Base-by-base conservation (phyloP, 2,888 invertebrate species). In the Timandra comae region DNA sequence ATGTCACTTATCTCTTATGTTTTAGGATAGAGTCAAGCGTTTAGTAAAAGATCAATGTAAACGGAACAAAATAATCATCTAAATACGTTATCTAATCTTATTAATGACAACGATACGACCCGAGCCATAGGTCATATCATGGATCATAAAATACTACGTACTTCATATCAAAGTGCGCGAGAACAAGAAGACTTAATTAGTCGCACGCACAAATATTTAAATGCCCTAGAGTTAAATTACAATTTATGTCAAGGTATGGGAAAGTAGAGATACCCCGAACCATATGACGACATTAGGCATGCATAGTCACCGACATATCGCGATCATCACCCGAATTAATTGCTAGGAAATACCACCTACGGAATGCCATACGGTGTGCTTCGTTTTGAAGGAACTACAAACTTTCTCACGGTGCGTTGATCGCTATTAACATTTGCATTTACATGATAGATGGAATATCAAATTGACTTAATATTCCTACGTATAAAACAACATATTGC, bases 321-420 rank as follows among this genome's bases (percentile, higher is more conserved):
- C 62, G 64, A 70, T 68, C 69, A 78, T 79, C 79, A 63, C 63
- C 55, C 59, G 70, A 78, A 80, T 81, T 82, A 81, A 82, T 81
- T 69, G 76, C 77, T 78, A 84, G 79, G 77, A 82, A 77, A 63
- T 67, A 16, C 16, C 16, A 16, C 16, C 16, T 16, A 59, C 60
- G 53, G 58, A 56, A 69, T 57, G 60, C 75, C 84, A 82, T 81
- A 80, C 71, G 75, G 72, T 29, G 12, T 38, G 16, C 16, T 6
- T 16, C 53, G 60, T 62, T 60, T 55, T 50, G 42, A 69, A 67
- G 58, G 60, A 64, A 53, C 48, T 38, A 41, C 43, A 45, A 29
- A 41, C 35, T 58, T 81, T 84, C 82, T 73, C 82, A 84, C 82
- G 81, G 64, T 68, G 36, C 29, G 39, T 35, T 36, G 29, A 45